Conservation (phyloP, 2,888 invertebrate species). For the Ophion ellenae region DNA sequence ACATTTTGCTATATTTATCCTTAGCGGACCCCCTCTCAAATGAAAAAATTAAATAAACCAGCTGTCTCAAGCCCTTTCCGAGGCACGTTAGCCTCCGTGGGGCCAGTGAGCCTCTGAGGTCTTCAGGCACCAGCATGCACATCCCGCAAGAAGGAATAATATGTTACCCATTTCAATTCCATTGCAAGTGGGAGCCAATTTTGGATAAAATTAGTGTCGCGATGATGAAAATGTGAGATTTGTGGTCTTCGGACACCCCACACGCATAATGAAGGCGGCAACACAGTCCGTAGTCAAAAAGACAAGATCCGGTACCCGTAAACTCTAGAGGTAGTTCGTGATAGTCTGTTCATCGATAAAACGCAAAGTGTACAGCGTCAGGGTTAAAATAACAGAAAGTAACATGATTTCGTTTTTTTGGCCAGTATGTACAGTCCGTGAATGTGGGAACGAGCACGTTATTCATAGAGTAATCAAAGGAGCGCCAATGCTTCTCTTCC, state of each 20-base stretch:
- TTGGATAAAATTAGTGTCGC: background rate
- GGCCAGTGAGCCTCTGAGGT: no score
- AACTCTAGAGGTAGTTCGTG: background rate
- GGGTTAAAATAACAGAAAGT: background rate
- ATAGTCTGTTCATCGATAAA: background rate
- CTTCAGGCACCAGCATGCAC: no score
- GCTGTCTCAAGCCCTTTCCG: background rate
- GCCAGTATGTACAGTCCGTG: constrained; percentile 26
- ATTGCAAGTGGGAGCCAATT: background rate
- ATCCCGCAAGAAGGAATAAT: background rate
- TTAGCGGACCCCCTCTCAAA: background rate
- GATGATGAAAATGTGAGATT: background rate
- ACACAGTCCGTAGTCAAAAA: background rate
- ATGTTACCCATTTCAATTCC: background rate
- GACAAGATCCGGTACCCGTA: background rate
- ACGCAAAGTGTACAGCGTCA: background rate
- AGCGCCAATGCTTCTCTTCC: constrained; percentile 84
- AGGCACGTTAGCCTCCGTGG: no score
- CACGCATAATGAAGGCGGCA: background rate
- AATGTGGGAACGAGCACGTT: background rate
- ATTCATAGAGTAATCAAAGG: constrained; percentile 84
- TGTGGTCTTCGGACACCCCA: background rate
- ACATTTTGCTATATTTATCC: background rate
- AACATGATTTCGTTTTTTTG: background rate
- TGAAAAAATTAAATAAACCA: background rate